Conservation (phyloP, 2,888 invertebrate species). For the Ophion costatus region DNA sequence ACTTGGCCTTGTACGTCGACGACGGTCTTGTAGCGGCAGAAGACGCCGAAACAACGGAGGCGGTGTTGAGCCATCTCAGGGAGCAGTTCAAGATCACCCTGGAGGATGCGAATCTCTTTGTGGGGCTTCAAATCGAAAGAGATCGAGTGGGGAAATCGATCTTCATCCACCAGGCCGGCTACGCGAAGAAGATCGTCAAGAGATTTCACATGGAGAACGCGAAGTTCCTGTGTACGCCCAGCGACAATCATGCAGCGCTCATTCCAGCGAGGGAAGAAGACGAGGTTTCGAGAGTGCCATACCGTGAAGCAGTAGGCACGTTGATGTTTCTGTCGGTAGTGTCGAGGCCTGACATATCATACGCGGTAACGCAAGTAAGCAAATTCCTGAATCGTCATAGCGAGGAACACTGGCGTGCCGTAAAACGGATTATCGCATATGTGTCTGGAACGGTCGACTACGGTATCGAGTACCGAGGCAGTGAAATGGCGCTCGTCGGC, state of each 20-base stretch:
- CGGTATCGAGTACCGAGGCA: constrained; percentile 17
- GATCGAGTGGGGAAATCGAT: constrained; percentile 50
- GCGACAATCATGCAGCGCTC: constrained; percentile 9
- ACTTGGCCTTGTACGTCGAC: constrained; percentile 67
- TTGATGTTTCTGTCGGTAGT: constrained; percentile 35
- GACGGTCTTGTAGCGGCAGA: constrained; percentile 64
- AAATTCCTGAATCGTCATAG: constrained; percentile 1
- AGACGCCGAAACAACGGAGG: constrained; percentile 23
- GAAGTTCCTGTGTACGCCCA: constrained; percentile 31
- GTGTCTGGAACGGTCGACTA: neutral
- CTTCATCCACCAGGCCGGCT: constrained; percentile 29
- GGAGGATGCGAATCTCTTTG: constrained; percentile 53
- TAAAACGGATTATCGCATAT: constrained; percentile 9
- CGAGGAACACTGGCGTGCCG: constrained; percentile 7
- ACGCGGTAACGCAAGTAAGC: constrained; percentile 3
- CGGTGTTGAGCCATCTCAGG: constrained; percentile 41
- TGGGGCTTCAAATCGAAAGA: constrained; percentile 38
- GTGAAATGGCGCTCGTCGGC: constrained; percentile 23
- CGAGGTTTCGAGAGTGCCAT: constrained; percentile 8
- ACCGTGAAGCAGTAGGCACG: constrained; percentile 25
- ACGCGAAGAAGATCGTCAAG: constrained; percentile 24
- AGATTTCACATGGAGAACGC: constrained; percentile 46
- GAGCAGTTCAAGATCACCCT: constrained; percentile 56
- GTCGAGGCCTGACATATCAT: constrained; percentile 28
- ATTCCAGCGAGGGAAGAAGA: constrained; percentile 22